These are phyloP conservation scores for Tinamus major DNA, from an alignment of 2,797 vertebrate species.

Conservation along the genomic window DNA sequence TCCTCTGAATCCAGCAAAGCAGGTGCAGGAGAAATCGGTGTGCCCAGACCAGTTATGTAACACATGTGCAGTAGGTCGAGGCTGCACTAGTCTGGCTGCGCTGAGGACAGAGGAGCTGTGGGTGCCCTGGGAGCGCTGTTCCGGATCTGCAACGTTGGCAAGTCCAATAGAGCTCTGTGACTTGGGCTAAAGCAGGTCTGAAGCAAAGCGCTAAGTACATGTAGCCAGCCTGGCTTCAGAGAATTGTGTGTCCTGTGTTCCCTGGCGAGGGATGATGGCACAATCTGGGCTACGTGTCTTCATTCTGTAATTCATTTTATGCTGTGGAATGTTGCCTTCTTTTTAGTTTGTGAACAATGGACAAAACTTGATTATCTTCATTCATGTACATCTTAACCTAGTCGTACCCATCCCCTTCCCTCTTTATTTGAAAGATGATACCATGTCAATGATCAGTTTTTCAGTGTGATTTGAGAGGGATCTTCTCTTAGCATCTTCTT, in stretches of 20 bases:
- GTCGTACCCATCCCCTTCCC: neutral
- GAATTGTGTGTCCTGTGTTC: neutral
- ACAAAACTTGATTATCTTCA: neutral
- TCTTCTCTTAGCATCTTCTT: neutral
- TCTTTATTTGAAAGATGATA: neutral
- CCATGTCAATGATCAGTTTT: neutral
- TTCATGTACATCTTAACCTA: neutral
- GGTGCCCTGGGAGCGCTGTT: rapidly evolving
- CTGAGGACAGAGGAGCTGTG: too few relatives aligned
- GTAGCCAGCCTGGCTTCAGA: neutral
- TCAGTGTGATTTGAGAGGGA: neutral
- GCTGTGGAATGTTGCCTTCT: neutral
- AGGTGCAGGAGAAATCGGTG: neutral
- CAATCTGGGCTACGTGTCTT: neutral
- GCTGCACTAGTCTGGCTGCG: rapidly evolving
- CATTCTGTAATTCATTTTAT: neutral
- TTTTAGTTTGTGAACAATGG: neutral
- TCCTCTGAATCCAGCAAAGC: neutral
- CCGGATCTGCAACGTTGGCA: neutral
- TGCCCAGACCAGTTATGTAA: neutral
- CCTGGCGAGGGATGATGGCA: too few relatives aligned
- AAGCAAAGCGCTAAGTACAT: rapidly evolving
- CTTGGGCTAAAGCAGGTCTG: neutral
- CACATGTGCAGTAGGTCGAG: neutral
- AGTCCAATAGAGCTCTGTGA: neutral